These are phyloP conservation scores for Lagorchestes hirsutus DNA, from an alignment of 2,797 vertebrate genomes.

Conservation along the genomic window DNA sequence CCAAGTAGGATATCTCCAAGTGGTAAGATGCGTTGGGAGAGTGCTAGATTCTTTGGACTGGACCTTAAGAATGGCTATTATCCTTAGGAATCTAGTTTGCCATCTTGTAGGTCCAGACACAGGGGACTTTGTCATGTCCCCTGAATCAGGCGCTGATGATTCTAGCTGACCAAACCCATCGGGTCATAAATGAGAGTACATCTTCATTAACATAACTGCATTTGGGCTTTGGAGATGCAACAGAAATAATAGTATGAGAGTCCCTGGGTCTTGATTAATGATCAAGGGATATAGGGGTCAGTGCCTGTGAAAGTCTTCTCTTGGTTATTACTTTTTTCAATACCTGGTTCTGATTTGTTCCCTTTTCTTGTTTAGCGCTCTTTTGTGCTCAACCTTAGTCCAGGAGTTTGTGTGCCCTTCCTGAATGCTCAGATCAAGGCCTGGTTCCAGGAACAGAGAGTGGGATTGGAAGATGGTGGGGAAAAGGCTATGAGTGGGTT, in stretches of 20 bases:
- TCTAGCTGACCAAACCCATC: not conserved
- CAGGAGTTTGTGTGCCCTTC: not conserved
- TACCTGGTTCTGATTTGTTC: not conserved
- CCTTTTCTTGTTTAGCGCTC: not conserved
- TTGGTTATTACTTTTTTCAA: not conserved
- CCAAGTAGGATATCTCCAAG: not conserved
- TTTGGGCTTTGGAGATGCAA: not conserved
- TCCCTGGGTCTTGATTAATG: not conserved
- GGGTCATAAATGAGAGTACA: not conserved
- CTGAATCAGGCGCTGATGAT: not conserved
- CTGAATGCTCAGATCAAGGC: no score
- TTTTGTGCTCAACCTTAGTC: not conserved
- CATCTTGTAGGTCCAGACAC: not conserved
- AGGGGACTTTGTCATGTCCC: not conserved
- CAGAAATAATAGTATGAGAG: not conserved
- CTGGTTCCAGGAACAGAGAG: not conserved
- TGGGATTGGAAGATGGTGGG: not conserved
- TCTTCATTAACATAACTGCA: not conserved
- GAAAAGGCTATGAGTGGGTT: not conserved
- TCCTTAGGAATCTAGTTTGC: not conserved
- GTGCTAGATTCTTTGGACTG: not conserved
- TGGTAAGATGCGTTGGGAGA: not conserved
- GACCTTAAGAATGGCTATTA: not conserved
- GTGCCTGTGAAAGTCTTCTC: not conserved
- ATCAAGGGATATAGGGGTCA: not conserved